Conservation (phyloP, 2,113 vertebrate species). For the Neolamprologus sp. region DNA sequence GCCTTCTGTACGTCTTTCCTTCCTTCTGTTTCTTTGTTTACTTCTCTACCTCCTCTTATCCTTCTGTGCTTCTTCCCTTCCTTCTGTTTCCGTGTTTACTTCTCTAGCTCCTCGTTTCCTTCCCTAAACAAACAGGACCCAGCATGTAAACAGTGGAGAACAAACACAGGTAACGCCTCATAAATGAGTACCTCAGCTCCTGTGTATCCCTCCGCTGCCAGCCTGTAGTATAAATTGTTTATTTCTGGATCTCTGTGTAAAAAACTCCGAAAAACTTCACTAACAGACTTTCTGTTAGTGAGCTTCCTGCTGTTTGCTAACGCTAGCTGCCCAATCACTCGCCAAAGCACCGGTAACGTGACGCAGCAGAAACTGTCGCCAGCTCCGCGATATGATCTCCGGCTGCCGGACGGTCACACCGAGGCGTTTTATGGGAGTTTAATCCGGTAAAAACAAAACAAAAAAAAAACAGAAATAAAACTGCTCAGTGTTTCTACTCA, state of each 20-base stretch:
- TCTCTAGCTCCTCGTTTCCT: background rate
- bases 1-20: accelerated
- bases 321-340: background rate
- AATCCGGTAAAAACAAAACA: background rate
- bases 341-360: accelerated
- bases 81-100: background rate
- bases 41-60: background rate
- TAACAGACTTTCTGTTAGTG: background rate
- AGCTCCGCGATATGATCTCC: background rate
- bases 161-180: accelerated
- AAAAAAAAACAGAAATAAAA: background rate
- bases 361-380: background rate
- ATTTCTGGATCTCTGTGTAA: background rate
- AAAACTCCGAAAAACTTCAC: background rate
- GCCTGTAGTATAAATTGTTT: background rate
- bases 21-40: too few relatives aligned
- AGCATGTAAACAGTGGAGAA: background rate
- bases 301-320: background rate
- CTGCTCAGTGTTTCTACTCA: background rate
- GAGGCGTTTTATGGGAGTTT: accelerated
- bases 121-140: background rate
- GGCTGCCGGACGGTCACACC: too few relatives aligned
- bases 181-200: background rate
- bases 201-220: accelerated
- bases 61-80: background rate